Conservation (phyloP, 2,888 invertebrate species). For the Antheraea yamamai region DNA sequence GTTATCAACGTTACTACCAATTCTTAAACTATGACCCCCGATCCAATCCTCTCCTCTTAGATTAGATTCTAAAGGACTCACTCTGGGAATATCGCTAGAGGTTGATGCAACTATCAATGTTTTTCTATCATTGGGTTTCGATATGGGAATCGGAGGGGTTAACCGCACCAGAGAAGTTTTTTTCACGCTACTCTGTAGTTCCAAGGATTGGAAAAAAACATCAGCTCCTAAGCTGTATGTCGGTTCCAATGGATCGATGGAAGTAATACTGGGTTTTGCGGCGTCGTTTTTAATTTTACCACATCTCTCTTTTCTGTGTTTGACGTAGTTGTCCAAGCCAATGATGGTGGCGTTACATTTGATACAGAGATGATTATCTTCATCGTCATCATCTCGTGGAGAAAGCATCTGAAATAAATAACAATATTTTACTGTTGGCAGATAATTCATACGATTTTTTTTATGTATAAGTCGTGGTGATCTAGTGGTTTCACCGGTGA, state of each 20-base stretch:
- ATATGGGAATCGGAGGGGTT: slow-evolving; percentile 67
- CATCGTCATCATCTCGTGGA: slow-evolving; percentile 84
- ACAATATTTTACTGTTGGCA: not conserved
- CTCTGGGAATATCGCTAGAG: slow-evolving; percentile 61
- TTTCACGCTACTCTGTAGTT: slow-evolving; percentile 88
- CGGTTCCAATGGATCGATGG: slow-evolving; percentile 68
- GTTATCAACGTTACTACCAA: slow-evolving; percentile 80
- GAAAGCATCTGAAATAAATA: slow-evolving; percentile 76
- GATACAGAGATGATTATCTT: slow-evolving; percentile 93
- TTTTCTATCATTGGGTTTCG: slow-evolving; percentile 62
- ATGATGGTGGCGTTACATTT: slow-evolving; percentile 91
- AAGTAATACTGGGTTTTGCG: slow-evolving; percentile 54
- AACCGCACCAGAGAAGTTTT: slow-evolving; percentile 78
- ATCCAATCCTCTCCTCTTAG: slow-evolving; percentile 84
- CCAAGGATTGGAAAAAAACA: slow-evolving; percentile 92
- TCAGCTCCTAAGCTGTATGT: slow-evolving; percentile 87
- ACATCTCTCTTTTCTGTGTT: slow-evolving; percentile 89
- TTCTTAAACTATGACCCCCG: slow-evolving; percentile 81
- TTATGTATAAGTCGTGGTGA: too few relatives aligned
- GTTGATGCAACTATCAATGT: slow-evolving; percentile 57
- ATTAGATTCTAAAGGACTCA: slow-evolving; percentile 70
- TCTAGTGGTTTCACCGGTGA: too few relatives aligned
- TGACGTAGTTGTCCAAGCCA: slow-evolving; percentile 93
- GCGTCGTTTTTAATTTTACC: slow-evolving; percentile 59
- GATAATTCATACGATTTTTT: too few relatives aligned